Evolutionary conservation across 1,140 invertebrate species (phyloP).

Genomic region (Trichomalopsis sarcophagae): DNA sequence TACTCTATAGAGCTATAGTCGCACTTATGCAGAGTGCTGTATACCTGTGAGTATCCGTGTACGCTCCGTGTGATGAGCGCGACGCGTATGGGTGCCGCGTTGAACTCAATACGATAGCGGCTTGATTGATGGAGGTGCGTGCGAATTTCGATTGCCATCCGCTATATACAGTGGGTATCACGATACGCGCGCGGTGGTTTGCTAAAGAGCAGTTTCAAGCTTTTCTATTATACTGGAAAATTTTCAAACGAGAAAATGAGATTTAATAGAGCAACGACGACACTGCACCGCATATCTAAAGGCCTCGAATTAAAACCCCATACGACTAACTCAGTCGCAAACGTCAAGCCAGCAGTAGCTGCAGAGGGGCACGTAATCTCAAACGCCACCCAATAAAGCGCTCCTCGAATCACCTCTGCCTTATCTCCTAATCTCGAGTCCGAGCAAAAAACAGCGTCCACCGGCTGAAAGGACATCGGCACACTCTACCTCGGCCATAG

Average conservation of each 20-base stretch:
- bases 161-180: neutral
- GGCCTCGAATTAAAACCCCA: too few relatives aligned
- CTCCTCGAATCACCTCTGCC: neutral
- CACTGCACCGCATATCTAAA: neutral
- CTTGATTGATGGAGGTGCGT: slow-evolving; percentile 31
- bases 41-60: neutral
- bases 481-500: neutral
- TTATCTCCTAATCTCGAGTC: neutral
- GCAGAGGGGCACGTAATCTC: neutral
- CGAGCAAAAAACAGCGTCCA: too few relatives aligned
- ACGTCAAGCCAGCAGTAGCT: neutral
- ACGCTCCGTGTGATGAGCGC: neutral
- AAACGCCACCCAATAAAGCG: neutral
- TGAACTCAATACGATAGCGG: neutral
- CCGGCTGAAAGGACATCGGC: too few relatives aligned
- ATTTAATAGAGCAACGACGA: neutral
- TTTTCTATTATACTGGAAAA: too few relatives aligned
- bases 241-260: too few relatives aligned
- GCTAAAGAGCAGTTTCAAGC: too few relatives aligned
- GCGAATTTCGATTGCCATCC: slow-evolving; percentile 39
- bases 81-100: neutral
- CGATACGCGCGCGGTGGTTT: too few relatives aligned
- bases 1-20: neutral
- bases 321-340: too few relatives aligned
- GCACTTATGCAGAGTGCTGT: too few relatives aligned